Evolutionary conservation across 2,113 vertebrate species (phyloP).

Genomic region (Phalacrocorax carbo): DNA sequence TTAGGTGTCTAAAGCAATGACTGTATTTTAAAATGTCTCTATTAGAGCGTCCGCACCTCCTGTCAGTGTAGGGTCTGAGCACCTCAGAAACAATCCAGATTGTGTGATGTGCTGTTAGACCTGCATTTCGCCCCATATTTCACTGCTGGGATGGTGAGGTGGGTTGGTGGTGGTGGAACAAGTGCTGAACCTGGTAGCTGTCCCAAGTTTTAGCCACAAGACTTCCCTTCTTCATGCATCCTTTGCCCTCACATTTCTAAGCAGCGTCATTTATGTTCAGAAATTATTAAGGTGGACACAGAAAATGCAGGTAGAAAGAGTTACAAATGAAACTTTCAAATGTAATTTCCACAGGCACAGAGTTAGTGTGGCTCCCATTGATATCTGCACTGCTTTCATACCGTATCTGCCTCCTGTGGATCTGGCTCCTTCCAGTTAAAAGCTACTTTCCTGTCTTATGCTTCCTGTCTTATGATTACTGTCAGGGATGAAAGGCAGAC

Average conservation of each 20-base stretch:
- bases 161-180: background rate
- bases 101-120: background rate
- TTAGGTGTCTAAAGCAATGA: background rate
- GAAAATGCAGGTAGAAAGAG: background rate
- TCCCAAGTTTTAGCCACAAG: background rate
- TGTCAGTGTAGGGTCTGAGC: background rate
- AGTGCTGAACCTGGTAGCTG: background rate
- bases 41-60: accelerated
- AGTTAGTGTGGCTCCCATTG: background rate
- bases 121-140: background rate
- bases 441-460: background rate
- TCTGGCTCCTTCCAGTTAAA: background rate
- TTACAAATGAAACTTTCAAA: background rate
- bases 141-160: background rate
- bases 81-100: background rate
- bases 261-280: background rate
- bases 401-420: background rate
- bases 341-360: background rate
- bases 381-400: background rate
- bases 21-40: background rate
- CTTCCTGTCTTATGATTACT: background rate
- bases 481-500: slow-evolving; percentile 15
- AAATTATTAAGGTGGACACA: background rate
- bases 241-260: background rate
- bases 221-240: background rate